These are phyloP conservation scores for Alaudala cheleensis DNA, from an alignment of 2,113 vertebrate species.

Conservation along the genomic window DNA sequence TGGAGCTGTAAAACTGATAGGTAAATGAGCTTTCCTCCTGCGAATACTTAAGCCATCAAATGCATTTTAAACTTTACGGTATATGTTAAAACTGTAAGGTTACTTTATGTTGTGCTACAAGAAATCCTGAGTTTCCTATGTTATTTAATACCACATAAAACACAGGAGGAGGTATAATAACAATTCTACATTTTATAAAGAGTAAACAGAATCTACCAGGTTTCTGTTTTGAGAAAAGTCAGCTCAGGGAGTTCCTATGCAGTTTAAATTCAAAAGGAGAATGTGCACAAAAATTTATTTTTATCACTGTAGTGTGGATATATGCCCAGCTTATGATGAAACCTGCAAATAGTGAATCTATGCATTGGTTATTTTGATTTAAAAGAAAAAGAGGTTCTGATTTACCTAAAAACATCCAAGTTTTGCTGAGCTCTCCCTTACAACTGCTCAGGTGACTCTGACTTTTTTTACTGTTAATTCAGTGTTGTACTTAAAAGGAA, in stretches of 20 bases:
- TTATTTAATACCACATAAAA: background rate
- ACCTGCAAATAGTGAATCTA: background rate
- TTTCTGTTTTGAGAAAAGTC: background rate
- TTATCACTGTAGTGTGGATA: background rate
- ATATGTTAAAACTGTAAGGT: background rate
- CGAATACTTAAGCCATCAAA: conserved; percentile 23
- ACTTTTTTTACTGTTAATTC: background rate
- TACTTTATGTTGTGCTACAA: background rate
- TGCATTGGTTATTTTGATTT: background rate
- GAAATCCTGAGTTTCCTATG: background rate
- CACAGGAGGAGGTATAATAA: background rate
- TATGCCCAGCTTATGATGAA: background rate
- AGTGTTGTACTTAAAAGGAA: background rate
- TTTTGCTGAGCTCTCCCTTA: background rate
- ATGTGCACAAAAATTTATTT: background rate
- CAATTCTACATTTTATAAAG: background rate
- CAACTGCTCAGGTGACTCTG: background rate
- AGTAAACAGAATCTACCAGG: background rate
- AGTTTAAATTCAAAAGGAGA: background rate
- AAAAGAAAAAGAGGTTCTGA: background rate
- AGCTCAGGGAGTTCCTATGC: background rate
- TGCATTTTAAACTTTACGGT: background rate
- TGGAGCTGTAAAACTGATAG: conserved; percentile 23
- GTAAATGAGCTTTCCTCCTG: conserved; percentile 34
- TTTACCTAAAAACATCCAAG: background rate